Evolutionary conservation across 2,113 vertebrate species (phyloP), one percentile per base, ranked within the genome.

Genomic region (Thinocorus orbignyianus): DNA sequence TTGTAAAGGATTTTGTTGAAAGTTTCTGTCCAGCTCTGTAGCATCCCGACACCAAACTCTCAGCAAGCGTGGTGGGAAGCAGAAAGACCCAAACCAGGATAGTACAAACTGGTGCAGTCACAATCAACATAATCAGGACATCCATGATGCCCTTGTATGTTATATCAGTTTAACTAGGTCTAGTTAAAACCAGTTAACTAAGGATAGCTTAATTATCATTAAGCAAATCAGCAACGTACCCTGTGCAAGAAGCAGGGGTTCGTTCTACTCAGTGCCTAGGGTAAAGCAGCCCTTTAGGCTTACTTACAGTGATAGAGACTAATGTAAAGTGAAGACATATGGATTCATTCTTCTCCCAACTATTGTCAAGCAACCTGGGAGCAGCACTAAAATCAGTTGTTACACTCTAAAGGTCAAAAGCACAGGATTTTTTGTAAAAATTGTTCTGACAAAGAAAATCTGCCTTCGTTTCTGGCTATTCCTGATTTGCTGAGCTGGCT

Each of bases 321-420:
- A 93, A 84, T 93, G 88, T 69, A 64, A 90, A 90, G 71, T 86
- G 87, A 76, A 86, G 92, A 92, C 92, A 93, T 90, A 88, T 92
- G 88, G 86, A 90, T 94, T 92, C 88, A 90, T 93, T 95, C 82
- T 77, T 28, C 41, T 86, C 82, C 24, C 61, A 89, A 7, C 61
- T 69, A 93, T 86, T 71, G 76, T 90, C 80, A 94, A 76, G 78
- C 83, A 94, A 92, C 90, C 69, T 92, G 93, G 69, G 95, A 97
- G 44, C 80, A 94, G 92, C 61, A 84, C 49, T 72, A 60, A 94
- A 92, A 86, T 69, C 86, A 72, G 44, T 93, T 83, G 64, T 70
- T 90, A 77, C 1, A 5, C 68, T 88, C 46, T 74, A 70, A 70
- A 92, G 92, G 94, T 88, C 92, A 94, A 95, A 88, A 88, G 94